Evolutionary conservation across 2,888 invertebrate genomes (phyloP).

Genomic region (Meloe dianella): DNA sequence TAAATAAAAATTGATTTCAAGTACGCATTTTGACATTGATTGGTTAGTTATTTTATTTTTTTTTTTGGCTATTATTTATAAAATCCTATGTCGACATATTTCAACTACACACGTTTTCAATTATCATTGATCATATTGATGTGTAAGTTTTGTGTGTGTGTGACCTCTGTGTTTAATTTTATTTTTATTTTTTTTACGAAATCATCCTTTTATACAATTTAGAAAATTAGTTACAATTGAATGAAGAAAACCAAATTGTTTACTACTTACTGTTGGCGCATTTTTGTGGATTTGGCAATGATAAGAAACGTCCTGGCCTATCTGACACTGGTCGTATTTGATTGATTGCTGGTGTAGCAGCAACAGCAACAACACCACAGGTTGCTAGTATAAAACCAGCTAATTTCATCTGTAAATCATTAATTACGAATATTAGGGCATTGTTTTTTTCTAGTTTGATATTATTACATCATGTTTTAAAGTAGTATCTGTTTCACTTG

Average conservation of each 20-base stretch:
- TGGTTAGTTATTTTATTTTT: background rate
- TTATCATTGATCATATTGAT: conserved; percentile 2
- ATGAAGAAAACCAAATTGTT: too few relatives aligned
- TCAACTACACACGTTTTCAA: background rate
- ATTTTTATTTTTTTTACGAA: background rate
- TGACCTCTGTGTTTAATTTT: background rate
- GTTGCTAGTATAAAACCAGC: conserved; percentile 68
- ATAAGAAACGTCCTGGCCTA: conserved; percentile 83
- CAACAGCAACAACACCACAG: conserved; percentile 65
- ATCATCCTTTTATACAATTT: background rate
- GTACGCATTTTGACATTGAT: conserved; percentile 4
- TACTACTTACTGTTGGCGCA: conserved; percentile 81
- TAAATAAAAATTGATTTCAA: background rate
- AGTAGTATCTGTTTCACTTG: background rate
- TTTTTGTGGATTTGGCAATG: conserved; percentile 81
- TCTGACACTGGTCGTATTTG: conserved; percentile 70
- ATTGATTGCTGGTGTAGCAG: conserved; percentile 63
- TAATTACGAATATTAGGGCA: background rate
- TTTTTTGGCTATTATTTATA: background rate
- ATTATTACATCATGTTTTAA: background rate
- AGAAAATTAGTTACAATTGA: too few relatives aligned
- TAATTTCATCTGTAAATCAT: conserved; percentile 68
- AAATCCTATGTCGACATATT: conserved; percentile 3
- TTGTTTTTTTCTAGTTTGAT: background rate
- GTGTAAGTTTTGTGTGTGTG: background rate